Evolutionary conservation across 2,113 vertebrate species (phyloP).

Genomic region (Odontesthes bonariensis): DNA sequence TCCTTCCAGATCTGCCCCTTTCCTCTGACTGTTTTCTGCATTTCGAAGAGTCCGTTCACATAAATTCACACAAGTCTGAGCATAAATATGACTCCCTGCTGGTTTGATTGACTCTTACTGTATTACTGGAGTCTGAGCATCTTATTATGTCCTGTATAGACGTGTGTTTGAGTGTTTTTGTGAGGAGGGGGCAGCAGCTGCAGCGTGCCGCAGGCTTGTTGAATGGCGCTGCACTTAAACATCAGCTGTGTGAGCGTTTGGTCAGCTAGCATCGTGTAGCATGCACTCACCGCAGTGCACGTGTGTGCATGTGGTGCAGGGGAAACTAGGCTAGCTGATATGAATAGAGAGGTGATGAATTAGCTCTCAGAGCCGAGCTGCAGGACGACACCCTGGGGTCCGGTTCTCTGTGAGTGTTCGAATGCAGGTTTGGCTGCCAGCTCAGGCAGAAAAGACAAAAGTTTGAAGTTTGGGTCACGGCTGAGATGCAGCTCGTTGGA

Average conservation of each 20-base stretch:
- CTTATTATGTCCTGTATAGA: neutral
- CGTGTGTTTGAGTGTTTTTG: constrained; percentile 3
- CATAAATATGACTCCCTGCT: no score
- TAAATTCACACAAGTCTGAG: no score
- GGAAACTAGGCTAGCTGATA: constrained; percentile 68
- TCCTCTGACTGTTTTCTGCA: no score
- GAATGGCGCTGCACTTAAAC: constrained; percentile 62
- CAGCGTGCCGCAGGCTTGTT: constrained; percentile 65
- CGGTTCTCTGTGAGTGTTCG: constrained; percentile 22
- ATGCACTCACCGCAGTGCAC: constrained; percentile 11
- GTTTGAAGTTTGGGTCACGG: neutral
- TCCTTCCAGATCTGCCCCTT: no score
- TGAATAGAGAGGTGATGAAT: constrained; percentile 76
- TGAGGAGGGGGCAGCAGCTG: constrained; percentile 4
- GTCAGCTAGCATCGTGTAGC: constrained; percentile 11
- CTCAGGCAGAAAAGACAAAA: constrained; percentile 9
- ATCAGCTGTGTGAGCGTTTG: constrained; percentile 37
- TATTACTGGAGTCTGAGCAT: no score
- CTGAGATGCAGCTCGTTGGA: neutral
- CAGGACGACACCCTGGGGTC: constrained; percentile 60
- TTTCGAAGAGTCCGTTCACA: no score
- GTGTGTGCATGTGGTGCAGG: constrained; percentile 26
- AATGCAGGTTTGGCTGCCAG: constrained; percentile 1
- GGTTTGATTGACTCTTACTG: neutral
- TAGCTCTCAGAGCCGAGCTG: constrained; percentile 55